Conservation (phyloP, 2,113 vertebrate species). For the Aegotheles bennettii region DNA sequence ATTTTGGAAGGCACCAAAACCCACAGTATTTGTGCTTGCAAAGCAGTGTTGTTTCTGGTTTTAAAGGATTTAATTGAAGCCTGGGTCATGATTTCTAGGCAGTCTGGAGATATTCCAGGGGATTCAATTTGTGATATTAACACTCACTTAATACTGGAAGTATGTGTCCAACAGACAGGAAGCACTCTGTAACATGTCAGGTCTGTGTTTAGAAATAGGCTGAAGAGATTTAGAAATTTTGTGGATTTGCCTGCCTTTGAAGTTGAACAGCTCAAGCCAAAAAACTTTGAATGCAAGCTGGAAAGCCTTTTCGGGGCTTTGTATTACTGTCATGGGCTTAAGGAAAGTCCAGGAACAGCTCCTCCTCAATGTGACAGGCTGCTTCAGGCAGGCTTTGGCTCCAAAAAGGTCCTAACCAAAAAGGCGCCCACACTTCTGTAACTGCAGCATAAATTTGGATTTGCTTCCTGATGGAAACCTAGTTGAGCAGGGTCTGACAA, state of each 20-base stretch:
- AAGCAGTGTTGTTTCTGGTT: not conserved
- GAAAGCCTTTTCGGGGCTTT: slow-evolving; percentile 6
- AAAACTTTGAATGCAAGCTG: slow-evolving; percentile 6
- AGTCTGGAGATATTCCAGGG: slow-evolving; percentile 51
- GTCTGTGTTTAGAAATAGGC: slow-evolving; percentile 45
- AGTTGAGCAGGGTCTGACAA: not conserved
- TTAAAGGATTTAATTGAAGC: slow-evolving; percentile 48
- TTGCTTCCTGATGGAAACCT: not conserved
- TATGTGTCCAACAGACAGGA: slow-evolving; percentile 43
- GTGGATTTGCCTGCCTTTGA: slow-evolving; percentile 48
- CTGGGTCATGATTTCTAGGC: slow-evolving; percentile 53
- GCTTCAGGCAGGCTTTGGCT: not conserved
- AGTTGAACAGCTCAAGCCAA: not conserved
- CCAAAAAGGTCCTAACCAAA: not conserved
- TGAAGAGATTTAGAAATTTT: slow-evolving; percentile 44
- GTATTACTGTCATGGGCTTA: slow-evolving; percentile 14
- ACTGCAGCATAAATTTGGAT: not conserved
- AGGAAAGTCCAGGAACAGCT: not conserved
- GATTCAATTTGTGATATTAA: slow-evolving; percentile 32
- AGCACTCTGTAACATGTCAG: not conserved
- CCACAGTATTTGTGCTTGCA: slow-evolving; percentile 33
- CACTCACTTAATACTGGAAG: not conserved
- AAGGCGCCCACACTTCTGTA: not conserved
- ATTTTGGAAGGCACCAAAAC: not conserved
- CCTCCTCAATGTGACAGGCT: not conserved